Evolutionary conservation across 1,140 invertebrate species (phyloP), one percentile per base, ranked within the genome.

Genomic region (Amphibalanus amphitrite): DNA sequence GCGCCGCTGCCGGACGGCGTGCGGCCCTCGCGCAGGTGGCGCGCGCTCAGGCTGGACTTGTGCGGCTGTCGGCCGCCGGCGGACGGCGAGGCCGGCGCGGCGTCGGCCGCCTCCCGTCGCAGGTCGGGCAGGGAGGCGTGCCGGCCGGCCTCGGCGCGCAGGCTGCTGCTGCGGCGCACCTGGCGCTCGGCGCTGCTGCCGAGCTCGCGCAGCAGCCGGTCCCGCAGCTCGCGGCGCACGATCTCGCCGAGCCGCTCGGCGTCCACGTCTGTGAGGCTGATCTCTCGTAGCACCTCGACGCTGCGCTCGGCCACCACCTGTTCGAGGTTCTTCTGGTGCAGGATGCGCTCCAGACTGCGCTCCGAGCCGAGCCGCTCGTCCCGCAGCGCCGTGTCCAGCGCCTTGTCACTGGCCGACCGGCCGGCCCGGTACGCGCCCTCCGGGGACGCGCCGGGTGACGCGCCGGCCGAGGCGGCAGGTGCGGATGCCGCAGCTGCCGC

Each of bases 61-160:
- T 72, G 67, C 28, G 72, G 70, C 47, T 65, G 70, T 17, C 65
- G 72, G 65, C 72, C 65, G 28, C 74, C 73, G 26, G 71, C 69
- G 15, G 73, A 72, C 26, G 76, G 77, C 15, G 75, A 77, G 13
- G 73, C 70, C 23, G 74, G 74, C n/a, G 67, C 72, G 23, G 73
- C 72, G 0, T 73, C 73, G 33, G 72, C 75, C 23, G 75, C 75
- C 25, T 78, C 76, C 65, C 75, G 74, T 33, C 83, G 83, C 30
- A 87, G 76, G 78, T 88, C 86, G 28, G 86, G 86, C 85, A 88
- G 85, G 23, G 86, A 87, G n/a, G 84, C 83, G n/a, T 77, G 64
- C 64, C 23, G 23, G 23, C 23, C 23, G 64, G 23, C 26, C 6
- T 23, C 23, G 23, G 64, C 64, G 3, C 64, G 64, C 64, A 65